These are phyloP conservation scores for Myoxocephalus aenaeus DNA, from an alignment of 2,797 vertebrate genomes.

Conservation along the genomic window DNA sequence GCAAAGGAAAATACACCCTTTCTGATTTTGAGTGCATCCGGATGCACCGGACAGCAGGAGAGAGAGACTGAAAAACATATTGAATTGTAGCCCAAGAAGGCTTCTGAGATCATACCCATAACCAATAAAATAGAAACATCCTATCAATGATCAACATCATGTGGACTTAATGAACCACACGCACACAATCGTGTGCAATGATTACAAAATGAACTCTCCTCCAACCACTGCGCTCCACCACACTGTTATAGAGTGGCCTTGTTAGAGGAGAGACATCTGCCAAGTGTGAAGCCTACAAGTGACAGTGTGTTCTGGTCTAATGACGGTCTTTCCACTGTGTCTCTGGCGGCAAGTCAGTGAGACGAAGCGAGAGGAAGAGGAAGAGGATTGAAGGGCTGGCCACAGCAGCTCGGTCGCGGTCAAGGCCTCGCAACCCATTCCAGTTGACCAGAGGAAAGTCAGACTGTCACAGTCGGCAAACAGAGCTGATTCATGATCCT, in stretches of 20 bases:
- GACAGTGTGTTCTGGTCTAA: conserved; percentile 46
- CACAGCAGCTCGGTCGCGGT: conserved; percentile 34
- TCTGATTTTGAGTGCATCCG: conserved; percentile 36
- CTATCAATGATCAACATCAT: conserved; percentile 11
- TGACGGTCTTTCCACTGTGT: conserved; percentile 30
- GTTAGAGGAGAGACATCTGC: conserved; percentile 53
- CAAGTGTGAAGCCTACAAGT: conserved; percentile 45
- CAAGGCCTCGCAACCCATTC: conserved; percentile 60
- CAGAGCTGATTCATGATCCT: conserved; percentile 62
- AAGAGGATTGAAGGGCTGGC: conserved; percentile 33
- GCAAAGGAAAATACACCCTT: conserved; percentile 26
- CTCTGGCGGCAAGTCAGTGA: conserved; percentile 34
- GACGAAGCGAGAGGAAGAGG: conserved; percentile 40
- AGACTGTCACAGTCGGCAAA: conserved; percentile 55
- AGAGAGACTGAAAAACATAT: conserved; percentile 6
- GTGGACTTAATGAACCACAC: conserved; percentile 5
- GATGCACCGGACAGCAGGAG: conserved; percentile 14
- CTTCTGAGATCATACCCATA: conserved; percentile 23
- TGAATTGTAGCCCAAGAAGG: conserved; percentile 31
- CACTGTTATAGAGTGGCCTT: conserved; percentile 41
- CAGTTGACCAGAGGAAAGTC: conserved; percentile 52
- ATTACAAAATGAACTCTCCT: conserved; percentile 26
- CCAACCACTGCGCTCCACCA: conserved; percentile 19
- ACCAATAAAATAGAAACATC: conserved; percentile 9
- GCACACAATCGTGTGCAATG: background rate